These are phyloP conservation scores for Ondatra zibethicus DNA, from an alignment of 2,113 vertebrate genomes.

Conservation along the genomic window DNA sequence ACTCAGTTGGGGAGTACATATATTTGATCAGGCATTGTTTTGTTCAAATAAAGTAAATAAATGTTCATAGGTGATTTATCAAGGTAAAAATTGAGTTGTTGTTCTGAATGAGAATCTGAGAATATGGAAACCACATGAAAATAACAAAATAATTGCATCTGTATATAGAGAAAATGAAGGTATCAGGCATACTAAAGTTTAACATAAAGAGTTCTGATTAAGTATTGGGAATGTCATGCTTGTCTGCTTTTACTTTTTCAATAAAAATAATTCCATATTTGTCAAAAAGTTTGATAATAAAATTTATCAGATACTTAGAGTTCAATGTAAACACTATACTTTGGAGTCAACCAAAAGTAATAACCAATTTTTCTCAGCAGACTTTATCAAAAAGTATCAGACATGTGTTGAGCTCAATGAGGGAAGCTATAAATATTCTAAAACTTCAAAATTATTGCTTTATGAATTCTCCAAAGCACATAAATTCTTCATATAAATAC, in stretches of 20 bases:
- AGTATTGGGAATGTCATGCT: neutral
- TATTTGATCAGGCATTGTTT: neutral
- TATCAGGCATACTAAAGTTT: neutral
- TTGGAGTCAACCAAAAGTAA: neutral
- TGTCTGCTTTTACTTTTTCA: neutral
- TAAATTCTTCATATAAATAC: neutral
- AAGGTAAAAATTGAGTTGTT: constrained; percentile 44
- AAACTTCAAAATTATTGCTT: neutral
- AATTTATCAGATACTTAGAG: neutral
- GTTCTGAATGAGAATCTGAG: neutral
- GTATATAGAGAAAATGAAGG: neutral
- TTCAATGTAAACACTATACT: neutral
- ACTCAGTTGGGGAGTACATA: neutral
- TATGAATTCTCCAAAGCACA: neutral
- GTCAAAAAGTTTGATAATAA: neutral
- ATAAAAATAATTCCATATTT: neutral
- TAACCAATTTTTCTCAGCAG: neutral
- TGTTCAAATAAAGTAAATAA: constrained; percentile 44
- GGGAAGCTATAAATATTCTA: neutral
- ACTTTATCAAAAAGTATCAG: neutral
- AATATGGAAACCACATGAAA: constrained; percentile 48
- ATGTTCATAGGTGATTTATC: constrained; percentile 32
- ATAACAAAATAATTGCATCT: neutral
- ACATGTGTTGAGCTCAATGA: neutral
- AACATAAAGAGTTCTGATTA: neutral